Percentiles rank a stretch among this genome's conserved stretches.
Conservation (phyloP, 2,113 vertebrate species). For the Microcebus tavaratra region DNA sequence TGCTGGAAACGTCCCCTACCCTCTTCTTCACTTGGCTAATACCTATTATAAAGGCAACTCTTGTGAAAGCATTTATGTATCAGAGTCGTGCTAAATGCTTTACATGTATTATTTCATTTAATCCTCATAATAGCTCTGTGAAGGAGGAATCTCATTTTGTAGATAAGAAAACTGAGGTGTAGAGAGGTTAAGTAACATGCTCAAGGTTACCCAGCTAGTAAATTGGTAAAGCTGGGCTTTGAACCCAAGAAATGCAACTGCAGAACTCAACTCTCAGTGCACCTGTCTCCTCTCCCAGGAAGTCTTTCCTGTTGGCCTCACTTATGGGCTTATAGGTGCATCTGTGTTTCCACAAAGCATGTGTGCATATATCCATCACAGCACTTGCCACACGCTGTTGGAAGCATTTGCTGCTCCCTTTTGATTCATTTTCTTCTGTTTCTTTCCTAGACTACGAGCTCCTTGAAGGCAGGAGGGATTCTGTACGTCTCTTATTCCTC, state of each 20-base stretch:
- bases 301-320: neutral
- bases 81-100: neutral
- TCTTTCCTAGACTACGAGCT: neutral
- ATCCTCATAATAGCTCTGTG: neutral
- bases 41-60: neutral
- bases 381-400: neutral
- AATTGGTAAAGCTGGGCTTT: neutral
- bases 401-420: neutral
- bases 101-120: neutral
- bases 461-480: neutral
- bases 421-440: neutral
- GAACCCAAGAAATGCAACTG: neutral
- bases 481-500: neutral
- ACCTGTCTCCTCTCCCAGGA: neutral
- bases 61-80: neutral
- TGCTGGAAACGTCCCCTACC: neutral
- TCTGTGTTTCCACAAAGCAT: neutral
- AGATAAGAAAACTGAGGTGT: neutral
- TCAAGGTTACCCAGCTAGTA: neutral
- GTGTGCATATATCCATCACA: neutral
- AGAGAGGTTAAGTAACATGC: neutral
- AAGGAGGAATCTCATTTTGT: neutral
- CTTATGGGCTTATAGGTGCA: neutral
- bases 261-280: neutral
- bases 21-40: neutral